Percentiles rank a stretch among this genome's conserved stretches.
Evolutionary conservation across 1,140 invertebrate species (phyloP).

Genomic region (Pogonomyrmex californicus): DNA sequence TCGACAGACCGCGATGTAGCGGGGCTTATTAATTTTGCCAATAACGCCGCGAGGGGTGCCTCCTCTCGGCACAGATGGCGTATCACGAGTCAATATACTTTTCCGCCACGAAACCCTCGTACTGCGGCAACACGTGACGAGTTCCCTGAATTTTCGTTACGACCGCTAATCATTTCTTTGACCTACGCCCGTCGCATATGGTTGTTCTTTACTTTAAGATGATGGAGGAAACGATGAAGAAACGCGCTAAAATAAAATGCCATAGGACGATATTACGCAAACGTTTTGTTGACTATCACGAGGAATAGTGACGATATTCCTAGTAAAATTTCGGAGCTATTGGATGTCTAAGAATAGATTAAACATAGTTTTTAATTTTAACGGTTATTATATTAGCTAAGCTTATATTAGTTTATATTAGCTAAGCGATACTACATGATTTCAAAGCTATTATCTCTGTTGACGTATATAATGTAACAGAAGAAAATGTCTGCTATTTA

Average conservation of each 20-base stretch:
- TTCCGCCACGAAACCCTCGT: conserved; percentile 71
- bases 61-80: conserved; percentile 82
- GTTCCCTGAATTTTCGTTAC: conserved; percentile 67
- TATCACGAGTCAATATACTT: conserved; percentile 85
- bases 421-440: not conserved
- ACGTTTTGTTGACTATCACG: not conserved
- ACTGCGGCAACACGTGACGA: conserved; percentile 68
- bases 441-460: not conserved
- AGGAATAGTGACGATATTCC: not conserved
- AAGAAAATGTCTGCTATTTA: not conserved
- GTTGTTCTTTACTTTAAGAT: conserved; percentile 29
- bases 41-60: conserved; percentile 76
- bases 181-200: conserved; percentile 65
- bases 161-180: conserved; percentile 73
- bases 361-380: not conserved
- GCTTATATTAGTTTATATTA: no score
- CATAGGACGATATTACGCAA: not conserved
- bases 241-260: not conserved
- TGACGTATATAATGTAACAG: not conserved
- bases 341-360: not conserved
- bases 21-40: conserved; percentile 85
- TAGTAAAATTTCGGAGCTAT: not conserved
- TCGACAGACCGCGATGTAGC: conserved; percentile 66
- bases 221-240: not conserved
- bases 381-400: not conserved